These are phyloP conservation scores for Leptodirus hochenwartii DNA, from an alignment of 2,888 invertebrate genomes.

Conservation along the genomic window DNA sequence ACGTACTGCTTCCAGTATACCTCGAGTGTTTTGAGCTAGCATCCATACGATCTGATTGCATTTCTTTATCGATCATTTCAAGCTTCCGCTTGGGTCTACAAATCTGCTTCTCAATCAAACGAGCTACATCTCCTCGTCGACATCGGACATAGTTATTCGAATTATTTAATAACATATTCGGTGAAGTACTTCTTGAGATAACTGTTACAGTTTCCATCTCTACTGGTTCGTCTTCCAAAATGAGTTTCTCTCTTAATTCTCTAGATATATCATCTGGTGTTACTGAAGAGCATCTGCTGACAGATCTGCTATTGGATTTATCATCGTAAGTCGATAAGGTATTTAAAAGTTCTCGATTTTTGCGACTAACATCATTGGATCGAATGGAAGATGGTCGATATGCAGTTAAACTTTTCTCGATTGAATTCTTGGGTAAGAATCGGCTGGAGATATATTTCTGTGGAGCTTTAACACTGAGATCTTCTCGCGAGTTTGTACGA, in stretches of 20 bases:
- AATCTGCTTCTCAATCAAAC: constrained; percentile 52
- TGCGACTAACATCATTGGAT: constrained; percentile 23
- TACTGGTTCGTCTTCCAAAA: constrained; percentile 8
- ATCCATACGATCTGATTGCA: constrained; percentile 55
- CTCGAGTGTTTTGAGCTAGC: constrained; percentile 47
- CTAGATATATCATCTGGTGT: constrained; percentile 16
- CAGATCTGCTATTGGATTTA: constrained; percentile 18
- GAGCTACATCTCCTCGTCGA: constrained; percentile 53
- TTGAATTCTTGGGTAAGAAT: constrained; percentile 26
- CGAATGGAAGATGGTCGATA: constrained; percentile 22
- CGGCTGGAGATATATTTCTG: constrained; percentile 27
- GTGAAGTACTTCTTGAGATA: constrained; percentile 60
- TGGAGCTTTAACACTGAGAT: constrained; percentile 18
- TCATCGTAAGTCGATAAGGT: constrained; percentile 21
- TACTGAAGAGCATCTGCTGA: constrained; percentile 22
- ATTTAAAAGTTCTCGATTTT: constrained; percentile 24
- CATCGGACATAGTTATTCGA: constrained; percentile 36
- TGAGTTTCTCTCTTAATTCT: constrained; percentile 10
- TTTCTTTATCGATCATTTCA: constrained; percentile 46
- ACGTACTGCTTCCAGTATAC: constrained; percentile 43
- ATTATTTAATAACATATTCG: constrained; percentile 42
- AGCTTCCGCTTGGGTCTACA: constrained; percentile 33
- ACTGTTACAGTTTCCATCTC: constrained; percentile 37
- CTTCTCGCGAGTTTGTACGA: constrained; percentile 21
- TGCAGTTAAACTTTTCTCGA: constrained; percentile 26